A percentile compares a stretch with the other conserved stretches of the same genome.
Evolutionary conservation across 2,797 vertebrate genomes (phyloP).

Genomic region (Threskiornis aethiopicus): DNA sequence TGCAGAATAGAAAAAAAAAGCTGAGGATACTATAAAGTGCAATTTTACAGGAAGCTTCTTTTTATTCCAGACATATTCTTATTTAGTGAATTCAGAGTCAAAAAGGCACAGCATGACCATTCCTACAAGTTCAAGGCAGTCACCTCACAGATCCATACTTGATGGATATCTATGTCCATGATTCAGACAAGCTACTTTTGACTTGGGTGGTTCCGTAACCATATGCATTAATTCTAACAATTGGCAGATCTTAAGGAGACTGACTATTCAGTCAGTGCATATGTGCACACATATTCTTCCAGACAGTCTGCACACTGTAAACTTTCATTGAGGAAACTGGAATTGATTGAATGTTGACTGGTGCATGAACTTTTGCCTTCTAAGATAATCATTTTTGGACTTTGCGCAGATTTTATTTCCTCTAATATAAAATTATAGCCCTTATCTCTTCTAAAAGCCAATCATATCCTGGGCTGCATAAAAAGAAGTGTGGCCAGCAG

Average conservation of each 20-base stretch:
- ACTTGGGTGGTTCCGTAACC: not conserved
- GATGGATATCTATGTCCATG: not conserved
- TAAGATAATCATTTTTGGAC: not conserved
- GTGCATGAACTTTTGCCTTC: not conserved
- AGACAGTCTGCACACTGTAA: not conserved
- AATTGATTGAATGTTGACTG: not conserved
- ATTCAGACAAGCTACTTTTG: not conserved
- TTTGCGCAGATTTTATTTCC: conserved; percentile 36
- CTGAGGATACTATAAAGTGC: not conserved
- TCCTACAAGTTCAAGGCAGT: not conserved
- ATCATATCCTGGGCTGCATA: not conserved
- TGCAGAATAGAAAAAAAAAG: not conserved
- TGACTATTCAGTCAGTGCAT: not conserved
- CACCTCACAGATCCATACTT: not conserved
- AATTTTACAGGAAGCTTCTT: not conserved
- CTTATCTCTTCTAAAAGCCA: not conserved
- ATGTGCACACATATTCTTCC: not conserved
- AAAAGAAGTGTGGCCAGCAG: not conserved
- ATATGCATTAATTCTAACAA: not conserved
- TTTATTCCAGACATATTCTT: not conserved
- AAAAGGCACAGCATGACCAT: not conserved
- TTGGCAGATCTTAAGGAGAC: not conserved
- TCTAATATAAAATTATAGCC: not conserved
- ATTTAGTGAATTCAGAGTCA: not conserved
- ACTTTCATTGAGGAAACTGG: not conserved